Conservation (phyloP, 2,113 vertebrate genomes). For the Chlamydotis undulata region DNA sequence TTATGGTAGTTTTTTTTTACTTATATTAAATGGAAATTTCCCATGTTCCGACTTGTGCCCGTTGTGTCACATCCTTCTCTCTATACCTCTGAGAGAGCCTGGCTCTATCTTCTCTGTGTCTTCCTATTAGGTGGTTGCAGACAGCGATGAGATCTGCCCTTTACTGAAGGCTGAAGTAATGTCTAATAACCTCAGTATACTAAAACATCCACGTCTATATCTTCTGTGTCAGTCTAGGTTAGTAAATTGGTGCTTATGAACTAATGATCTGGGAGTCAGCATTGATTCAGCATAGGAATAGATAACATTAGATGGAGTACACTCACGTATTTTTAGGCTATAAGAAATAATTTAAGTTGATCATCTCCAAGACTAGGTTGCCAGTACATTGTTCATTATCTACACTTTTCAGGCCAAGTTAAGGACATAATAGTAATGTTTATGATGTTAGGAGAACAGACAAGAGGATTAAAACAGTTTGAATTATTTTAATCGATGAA, state of each 20-base stretch:
- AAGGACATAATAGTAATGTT: neutral
- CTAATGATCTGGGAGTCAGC: neutral
- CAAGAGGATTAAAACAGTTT: neutral
- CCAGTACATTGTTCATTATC: neutral
- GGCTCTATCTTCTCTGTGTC: neutral
- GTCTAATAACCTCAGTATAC: neutral
- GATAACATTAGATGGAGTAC: too few species aligned
- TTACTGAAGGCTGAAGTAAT: neutral
- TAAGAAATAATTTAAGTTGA: neutral
- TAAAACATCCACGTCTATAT: neutral
- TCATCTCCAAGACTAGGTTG: neutral
- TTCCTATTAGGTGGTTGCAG: neutral
- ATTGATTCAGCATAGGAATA: neutral
- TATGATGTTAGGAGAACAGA: neutral
- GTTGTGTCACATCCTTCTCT: neutral
- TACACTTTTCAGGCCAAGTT: neutral
- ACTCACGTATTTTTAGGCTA: neutral
- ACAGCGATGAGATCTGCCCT: neutral
- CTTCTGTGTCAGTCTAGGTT: neutral
- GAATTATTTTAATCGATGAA: neutral
- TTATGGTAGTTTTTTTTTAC: neutral
- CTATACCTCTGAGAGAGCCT: neutral
- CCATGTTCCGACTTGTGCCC: accelerated
- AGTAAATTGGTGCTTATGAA: neutral
- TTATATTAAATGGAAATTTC: neutral